Base-by-base conservation (phyloP, 2,113 vertebrate genomes). In the Nestor notabilis region DNA sequence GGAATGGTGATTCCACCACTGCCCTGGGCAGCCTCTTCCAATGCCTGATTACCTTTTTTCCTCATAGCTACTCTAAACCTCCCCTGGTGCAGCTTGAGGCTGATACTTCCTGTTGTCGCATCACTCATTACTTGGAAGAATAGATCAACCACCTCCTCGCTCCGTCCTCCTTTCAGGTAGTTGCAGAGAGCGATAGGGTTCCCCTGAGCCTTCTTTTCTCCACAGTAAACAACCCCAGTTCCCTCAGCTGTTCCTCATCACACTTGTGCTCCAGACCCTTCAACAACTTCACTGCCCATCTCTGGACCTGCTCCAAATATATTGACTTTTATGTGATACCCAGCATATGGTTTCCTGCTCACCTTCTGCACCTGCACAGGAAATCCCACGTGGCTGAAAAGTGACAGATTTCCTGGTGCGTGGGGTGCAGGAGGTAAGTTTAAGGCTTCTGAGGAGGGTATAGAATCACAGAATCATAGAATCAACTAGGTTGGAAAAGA, bases 341-440 rank as follows among this genome's bases (percentile, higher is more conserved):
- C n/a, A n/a, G n/a, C n/a, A n/a, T n/a, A n/a, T 58, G 10, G 16
- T 41, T 46, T 56, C 11, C 39, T 70, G 50, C 46, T 74, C 1
- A 1, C 0, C 4, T 39, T 66, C 83, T 49, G 24, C 27, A 20
- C 13, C 17, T 0, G 0, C 3, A 1, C 19, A 23, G 44, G 27
- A 76, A n/a, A 13, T 72, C 47, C 61, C 6, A 2, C 0, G 1
- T 46, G 35, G 19, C 47, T 4, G 1, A 53, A 33, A 37, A 25
- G 13, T 13, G 3, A 20, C 61, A 16, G 8, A 5, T 53, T 80
- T 74, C 41, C 33, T 64, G 47, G 65, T 15, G 8, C 3, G 1
- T 14, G 47, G 13, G 11, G 3, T 37, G n/a, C 2, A 3, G 35
- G 9, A 44, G 19, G 11, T 17, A 50, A 84, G 46, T 24, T 19